These are phyloP conservation scores for Dendrocopos noguchii DNA, from an alignment of 2,113 vertebrate species.

Conservation along the genomic window DNA sequence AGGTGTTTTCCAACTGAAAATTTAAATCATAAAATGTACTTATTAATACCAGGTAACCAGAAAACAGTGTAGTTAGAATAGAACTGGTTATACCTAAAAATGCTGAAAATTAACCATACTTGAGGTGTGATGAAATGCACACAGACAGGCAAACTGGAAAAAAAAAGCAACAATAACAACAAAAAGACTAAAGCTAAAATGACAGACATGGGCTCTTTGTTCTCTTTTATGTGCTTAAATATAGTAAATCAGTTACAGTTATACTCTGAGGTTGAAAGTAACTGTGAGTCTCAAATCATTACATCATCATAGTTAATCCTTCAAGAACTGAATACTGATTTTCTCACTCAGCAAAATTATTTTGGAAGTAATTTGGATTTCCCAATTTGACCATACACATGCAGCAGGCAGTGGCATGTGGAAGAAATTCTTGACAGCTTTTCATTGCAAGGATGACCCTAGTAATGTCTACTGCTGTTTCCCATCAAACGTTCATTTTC, in stretches of 20 bases:
- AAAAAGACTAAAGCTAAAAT: not conserved
- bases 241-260: not conserved
- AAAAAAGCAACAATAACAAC: too few relatives aligned
- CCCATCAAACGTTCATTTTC: not conserved
- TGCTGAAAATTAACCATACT: not conserved
- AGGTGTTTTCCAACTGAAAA: too few relatives aligned
- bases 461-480: accelerated
- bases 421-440: not conserved
- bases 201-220: not conserved
- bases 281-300: not conserved
- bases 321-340: not conserved
- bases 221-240: not conserved
- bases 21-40: too few relatives aligned
- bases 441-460: not conserved
- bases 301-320: not conserved
- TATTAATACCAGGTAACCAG: too few relatives aligned
- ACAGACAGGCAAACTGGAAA: not conserved
- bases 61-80: too few relatives aligned
- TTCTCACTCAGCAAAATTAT: not conserved
- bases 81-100: too few relatives aligned
- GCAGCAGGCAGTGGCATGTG: not conserved
- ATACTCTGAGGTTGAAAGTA: not conserved
- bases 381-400: not conserved
- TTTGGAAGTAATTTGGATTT: not conserved
- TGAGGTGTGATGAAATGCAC: not conserved